Evolutionary conservation across 2,797 vertebrate genomes (phyloP), one percentile per base, ranked within the genome.

Genomic region (Ptychobarbus kaznakovi): DNA sequence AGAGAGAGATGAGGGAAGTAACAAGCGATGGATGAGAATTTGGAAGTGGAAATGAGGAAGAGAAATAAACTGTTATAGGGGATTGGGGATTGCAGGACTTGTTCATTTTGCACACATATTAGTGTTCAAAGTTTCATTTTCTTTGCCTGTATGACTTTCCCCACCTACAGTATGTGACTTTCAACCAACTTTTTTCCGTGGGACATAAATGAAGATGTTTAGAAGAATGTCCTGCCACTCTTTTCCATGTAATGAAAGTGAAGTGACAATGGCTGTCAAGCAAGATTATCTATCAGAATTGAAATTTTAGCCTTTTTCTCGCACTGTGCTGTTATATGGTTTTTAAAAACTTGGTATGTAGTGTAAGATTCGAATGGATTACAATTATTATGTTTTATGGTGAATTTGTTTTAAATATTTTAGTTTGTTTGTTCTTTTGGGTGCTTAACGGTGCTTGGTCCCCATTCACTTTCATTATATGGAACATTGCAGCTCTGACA

Each of bases 41-140:
- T 53, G 11, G 65, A 80, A 85, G 68, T 80, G 77, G 69, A 85
- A 80, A 85, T 77, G 42, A 75, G 38, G 53, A 53, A 42, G 76
- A 46, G 77, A 78, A 16, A 28, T 5, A 53, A 65, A 66, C 11
- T 6, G 63, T 61, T 40, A 49, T 25, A 35, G 8, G 8, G 16
- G 49, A 22, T 13, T 4, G 35, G 13, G 13, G 40, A 53, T 32
- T 63, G 58, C 12, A 22, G 51, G 51, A 42, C 35, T 35, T 77
- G 74, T 78, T 84, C 25, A 22, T 51, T 56, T 53, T 40, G 46
- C 32, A 51, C 38, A 5, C 4, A 25, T 25, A 20, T 49, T 80
- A 51, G 40, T 46, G 40, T 80, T 51, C 46, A 49, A 8, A 74
- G 46, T 44, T 38, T 18, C 0, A 3, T 42, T 61, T 42, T 56